Base-by-base conservation (phyloP, 2,888 invertebrate genomes). In the Pasiphila rectangulata region DNA sequence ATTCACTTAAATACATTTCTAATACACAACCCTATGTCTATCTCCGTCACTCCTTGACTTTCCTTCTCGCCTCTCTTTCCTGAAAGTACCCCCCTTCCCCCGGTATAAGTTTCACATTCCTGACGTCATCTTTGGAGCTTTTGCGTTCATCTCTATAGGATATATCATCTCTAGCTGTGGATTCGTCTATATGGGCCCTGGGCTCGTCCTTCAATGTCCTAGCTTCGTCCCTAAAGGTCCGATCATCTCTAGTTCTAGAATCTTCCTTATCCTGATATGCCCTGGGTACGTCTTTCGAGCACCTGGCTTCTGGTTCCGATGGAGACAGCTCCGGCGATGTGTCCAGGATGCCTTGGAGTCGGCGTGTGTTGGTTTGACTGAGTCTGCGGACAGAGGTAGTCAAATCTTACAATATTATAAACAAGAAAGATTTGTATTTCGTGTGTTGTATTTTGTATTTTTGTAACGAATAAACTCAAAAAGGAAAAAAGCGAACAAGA, bases 301-400 rank as follows among this genome's bases (percentile, higher is more conserved):
- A 6, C 37, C 24, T 41, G 19, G 57, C 61, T 15, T 65, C 66
- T 15, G 53, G 56, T 10, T 65, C 34, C 66, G 62, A 1, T 69
- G 36, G 40, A 25, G 49, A 45, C 20, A 25, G 67, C 0, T 51
- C 51, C 5, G 46, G 51, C 0, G 46, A 43, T 2, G 38, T 46
- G 35, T 52, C 54, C n/a, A 83, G 63, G 35, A 85, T 85, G 12
- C 86, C 87, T 67, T 87, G 87, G 0, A 87, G 74, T 5, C 84
- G 79, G 17, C 82, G 80, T 0, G 79, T 74, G 64, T 83, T 85
- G 2, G 74, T 79, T 63, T 86, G 86, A 37, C 86, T 86, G 7
- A 86, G 61, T 48, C 86, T 87, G 64, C 17, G 12, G 27, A 51
- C 6, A 42, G 10, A 19, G 29, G n/a, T n/a, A n/a, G n/a, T n/a